phyloP scores from a whole-genome alignment of 2,888 invertebrate species.

The Eristalis pertinax region DNA sequence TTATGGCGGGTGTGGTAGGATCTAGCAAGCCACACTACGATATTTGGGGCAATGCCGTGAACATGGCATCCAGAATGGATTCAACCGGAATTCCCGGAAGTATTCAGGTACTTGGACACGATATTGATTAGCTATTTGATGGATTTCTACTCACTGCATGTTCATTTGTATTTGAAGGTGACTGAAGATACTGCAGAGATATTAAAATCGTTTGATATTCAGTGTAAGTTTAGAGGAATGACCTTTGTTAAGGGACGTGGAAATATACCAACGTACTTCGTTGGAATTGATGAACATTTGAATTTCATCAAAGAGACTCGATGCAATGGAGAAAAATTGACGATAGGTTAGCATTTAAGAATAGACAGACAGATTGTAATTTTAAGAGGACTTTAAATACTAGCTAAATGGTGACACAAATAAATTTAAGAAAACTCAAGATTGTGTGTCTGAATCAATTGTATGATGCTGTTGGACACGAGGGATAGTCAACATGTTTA shows the following conservation, averaged over 20 bases:
- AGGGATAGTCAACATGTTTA: too few relatives aligned
- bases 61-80: constrained; percentile 98
- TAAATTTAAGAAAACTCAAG: background rate
- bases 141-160: background rate
- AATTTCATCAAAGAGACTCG: constrained; percentile 79
- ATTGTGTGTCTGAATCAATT: too few relatives aligned
- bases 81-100: constrained; percentile 91
- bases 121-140: background rate
- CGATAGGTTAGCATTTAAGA: constrained; percentile 8
- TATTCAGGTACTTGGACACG: constrained; percentile 85
- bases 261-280: constrained; percentile 88
- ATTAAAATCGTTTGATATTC: constrained; percentile 86
- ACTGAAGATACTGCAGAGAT: constrained; percentile 88
- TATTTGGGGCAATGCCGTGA: constrained; percentile 98
- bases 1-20: constrained; percentile 97
- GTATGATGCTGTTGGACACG: too few relatives aligned
- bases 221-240: constrained; percentile 87
- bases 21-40: constrained; percentile 97
- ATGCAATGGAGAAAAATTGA: constrained; percentile 20
- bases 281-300: constrained; percentile 85
- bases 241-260: constrained; percentile 88
- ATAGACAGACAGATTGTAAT: background rate
- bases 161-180: constrained; percentile 81
- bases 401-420: background rate
- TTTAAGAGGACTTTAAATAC: background rate